These are phyloP conservation scores for Latrodectus elegans DNA, from an alignment of 2,888 invertebrate species.

Conservation along the genomic window DNA sequence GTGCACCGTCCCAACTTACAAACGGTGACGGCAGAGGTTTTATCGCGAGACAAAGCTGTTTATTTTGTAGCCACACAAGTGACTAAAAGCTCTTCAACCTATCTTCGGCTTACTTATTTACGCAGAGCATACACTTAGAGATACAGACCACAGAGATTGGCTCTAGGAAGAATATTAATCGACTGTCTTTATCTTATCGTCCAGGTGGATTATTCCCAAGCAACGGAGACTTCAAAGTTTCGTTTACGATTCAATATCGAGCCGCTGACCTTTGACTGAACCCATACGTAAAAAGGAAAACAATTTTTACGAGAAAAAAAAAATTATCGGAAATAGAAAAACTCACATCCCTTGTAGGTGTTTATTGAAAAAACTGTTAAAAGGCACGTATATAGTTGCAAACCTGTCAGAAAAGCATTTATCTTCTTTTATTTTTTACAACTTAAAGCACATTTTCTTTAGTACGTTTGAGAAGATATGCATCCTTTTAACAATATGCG, in stretches of 20 bases:
- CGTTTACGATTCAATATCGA: conserved; percentile 31
- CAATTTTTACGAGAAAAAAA: not conserved
- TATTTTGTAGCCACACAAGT: conserved; percentile 36
- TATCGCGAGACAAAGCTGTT: conserved; percentile 10
- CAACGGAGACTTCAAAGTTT: conserved; percentile 47
- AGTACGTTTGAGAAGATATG: too few species aligned
- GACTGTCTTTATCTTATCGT: conserved; percentile 52
- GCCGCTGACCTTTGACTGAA: conserved; percentile 13
- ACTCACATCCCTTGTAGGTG: too few species aligned
- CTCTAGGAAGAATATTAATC: conserved; percentile 38
- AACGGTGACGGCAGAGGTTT: conserved; percentile 5
- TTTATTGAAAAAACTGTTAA: too few species aligned
- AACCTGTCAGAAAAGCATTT: too few species aligned
- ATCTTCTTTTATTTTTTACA: too few species aligned
- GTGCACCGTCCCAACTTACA: not conserved
- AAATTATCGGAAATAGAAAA: not conserved
- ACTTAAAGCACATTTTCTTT: too few species aligned
- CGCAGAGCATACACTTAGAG: conserved; percentile 10
- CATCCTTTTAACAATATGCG: too few species aligned
- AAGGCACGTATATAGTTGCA: too few species aligned
- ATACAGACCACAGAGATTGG: conserved; percentile 6
- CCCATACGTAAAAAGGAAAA: not conserved
- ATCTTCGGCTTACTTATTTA: conserved; percentile 51
- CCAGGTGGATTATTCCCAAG: conserved; percentile 65
- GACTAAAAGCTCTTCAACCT: conserved; percentile 30